Base-by-base conservation (phyloP, 1,140 invertebrate species). In the Phthorimaea operculella region DNA sequence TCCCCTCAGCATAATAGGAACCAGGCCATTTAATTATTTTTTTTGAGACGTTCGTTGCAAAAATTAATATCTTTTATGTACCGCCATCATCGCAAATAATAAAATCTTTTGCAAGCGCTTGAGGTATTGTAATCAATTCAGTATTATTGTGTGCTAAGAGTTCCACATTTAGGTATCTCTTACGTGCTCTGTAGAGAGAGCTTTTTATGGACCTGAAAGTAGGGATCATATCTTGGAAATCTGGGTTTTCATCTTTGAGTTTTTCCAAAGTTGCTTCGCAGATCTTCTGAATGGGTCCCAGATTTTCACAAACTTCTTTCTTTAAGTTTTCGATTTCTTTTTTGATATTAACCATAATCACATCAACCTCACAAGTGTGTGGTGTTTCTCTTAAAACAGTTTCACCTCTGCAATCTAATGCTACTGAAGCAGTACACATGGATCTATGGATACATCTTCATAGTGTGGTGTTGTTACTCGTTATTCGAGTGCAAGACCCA, bases 1-100 rank as follows among this genome's bases (percentile, higher is more conserved):
- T 63, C 2, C 62, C 62, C 45, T 63, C 62, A 53, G 28, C 62
- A 39, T 36, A 63, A 45, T 44, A 61, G 7, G 42, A n/a, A 33
- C 52, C 28, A 33, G 39, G 4, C 12, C n/a, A 14, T 12, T 57
- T 54, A 8, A 64, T 33, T 16, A 49, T 49, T 42, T 52, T 57
- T 21, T 39, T 48, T 10, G 52, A 17, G 15, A 49, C 10, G 34
- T 21, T 50, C 55, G 63, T 45, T 15, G 21, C 33, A 50, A 65
- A 65, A 17, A 65, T 33, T 4, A 64, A 42, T 33, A 61, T 64
- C 59, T 45, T 45, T 8, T 45, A 8, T 15, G 10, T 11, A 5
- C 61, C 60, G 1, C 57, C 56, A 53, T 58, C 56, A 55, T 62
- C 59, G 33, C 36, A 51, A 3, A 54, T 17, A 10, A 59, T 47